Evolutionary conservation across 1,140 invertebrate species (phyloP), one percentile per base, ranked within the genome.

Genomic region (Brachionus calyciflorus): DNA sequence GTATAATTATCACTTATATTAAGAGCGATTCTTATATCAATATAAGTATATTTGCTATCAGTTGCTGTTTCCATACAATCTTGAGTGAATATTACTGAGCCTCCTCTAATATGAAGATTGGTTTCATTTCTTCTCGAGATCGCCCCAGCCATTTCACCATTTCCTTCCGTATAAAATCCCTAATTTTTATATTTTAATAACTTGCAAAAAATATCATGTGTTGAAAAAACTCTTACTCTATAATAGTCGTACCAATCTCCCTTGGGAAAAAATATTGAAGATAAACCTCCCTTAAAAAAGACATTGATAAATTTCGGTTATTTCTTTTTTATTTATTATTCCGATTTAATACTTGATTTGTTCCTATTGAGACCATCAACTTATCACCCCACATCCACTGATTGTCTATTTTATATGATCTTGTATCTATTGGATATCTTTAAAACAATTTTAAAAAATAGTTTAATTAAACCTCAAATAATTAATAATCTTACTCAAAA

Each of bases 401-500:
- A 55, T 73, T 73, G 6, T 73, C 40, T 51, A 73, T 51, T 51
- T 21, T 51, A 73, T 19, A 73, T 73, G 69, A 51, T 24, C 69
- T 19, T 14, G 40, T 49, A 55, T 73, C 69, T 28, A 17, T 12
- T 30, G 69, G 69, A 55, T 51, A 70, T 26, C 68, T 70, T 0
- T 17, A 1, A 26, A 70, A 70, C 19, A 30, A 70, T 17, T 49
- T 3, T 26, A 48, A 28, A 17, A 19, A 10, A 3, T 33, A n/a
- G 30, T 63, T 37, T 37, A 46, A 7, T 70, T 21, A 19, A 17
- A 21, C 12, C n/a, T n/a, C n/a, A n/a, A n/a, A n/a, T n/a, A n/a
- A 70, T 24, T 28, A n/a, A 46, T 21, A 46, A 0, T 24, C 12
- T 2, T 70, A 76, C 55, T 77, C 76, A 77, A 83, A 83, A 84